Conservation (phyloP, 2,797 vertebrate species). For the Enoplosus armatus region DNA sequence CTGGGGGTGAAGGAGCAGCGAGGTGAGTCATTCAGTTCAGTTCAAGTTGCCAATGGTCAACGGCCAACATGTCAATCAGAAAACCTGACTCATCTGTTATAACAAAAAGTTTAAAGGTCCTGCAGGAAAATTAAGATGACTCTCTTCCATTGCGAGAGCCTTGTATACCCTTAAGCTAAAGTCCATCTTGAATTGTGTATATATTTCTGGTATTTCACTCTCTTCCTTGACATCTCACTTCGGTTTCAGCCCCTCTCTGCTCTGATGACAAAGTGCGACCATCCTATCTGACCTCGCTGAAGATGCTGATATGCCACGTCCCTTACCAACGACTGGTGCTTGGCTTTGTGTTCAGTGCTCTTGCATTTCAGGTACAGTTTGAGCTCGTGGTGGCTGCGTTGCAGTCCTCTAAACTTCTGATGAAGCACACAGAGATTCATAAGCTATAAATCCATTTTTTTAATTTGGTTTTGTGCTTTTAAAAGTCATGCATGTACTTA, state of each 20-base stretch:
- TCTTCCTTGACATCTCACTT: background rate
- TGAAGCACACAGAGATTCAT: background rate
- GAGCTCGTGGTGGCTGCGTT: background rate
- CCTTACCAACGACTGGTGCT: conserved; percentile 80
- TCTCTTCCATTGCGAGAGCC: background rate
- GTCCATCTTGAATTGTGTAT: background rate
- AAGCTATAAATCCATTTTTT: background rate
- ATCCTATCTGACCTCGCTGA: conserved; percentile 73
- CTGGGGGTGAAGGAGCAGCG: conserved; percentile 81
- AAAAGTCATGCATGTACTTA: background rate
- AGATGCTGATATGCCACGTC: conserved; percentile 71
- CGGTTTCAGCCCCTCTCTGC: conserved; percentile 51
- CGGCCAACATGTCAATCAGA: background rate
- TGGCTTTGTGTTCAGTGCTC: conserved; percentile 78
- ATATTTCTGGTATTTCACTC: background rate
- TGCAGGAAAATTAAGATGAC: background rate
- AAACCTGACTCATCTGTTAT: background rate
- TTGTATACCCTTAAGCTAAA: background rate
- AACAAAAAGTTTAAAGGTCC: background rate
- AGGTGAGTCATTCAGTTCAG: conserved; percentile 64
- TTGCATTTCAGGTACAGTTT: conserved; percentile 84
- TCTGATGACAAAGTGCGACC: conserved; percentile 44
- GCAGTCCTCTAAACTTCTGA: background rate
- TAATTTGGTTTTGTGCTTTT: background rate
- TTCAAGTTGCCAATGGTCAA: background rate